Base-by-base conservation (phyloP, 1,140 invertebrate species). In the Drosophila persimilis region DNA sequence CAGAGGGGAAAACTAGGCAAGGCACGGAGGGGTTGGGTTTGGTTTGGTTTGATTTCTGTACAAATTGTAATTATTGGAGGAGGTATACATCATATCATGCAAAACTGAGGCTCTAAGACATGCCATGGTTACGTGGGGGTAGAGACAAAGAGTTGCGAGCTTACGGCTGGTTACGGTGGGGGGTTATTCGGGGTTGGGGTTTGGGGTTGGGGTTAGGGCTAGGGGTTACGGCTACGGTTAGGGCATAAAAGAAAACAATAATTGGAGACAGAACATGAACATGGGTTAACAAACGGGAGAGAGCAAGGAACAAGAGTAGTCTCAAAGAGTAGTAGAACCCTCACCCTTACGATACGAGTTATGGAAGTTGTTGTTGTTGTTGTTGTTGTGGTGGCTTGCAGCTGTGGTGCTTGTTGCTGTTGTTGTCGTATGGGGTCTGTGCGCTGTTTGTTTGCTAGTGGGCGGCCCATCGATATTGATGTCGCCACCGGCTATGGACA, bases 391-490 rank as follows among this genome's bases (percentile, higher is more conserved):
- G 35, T 52, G 24, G 26, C 54, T 56, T 56, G 70, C 20, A 53
- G 47, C 72, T 80, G 67, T 60, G 50, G 57, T 72, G 71, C 71
- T 73, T 72, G 73, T 53, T 57, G 55, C 64, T 48, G 24, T 67
- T 41, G 64, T 73, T 71, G 65, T 83, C 67, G 46, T 65, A 65
- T 72, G 53, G 66, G 71, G 52, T 84, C 73, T 85, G 70, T 89
- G 77, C 59, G 78, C 60, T 69, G 63, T 73, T 57, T 77, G 72
- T 69, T 76, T 73, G 47, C 41, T 57, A 59, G 45, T 73, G 59
- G 69, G 59, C 51, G 50, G 90, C 66, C 85, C 90, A 86, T 91
- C 91, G 73, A 91, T 91, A 81, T 91, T 90, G 47, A 91, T 91
- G 71, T 91, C 90, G 66, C 73, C 80, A 55, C 85, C 80, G 55